Evolutionary conservation across 2,888 invertebrate species (phyloP).

Genomic region (Pasiphila rectangulata): DNA sequence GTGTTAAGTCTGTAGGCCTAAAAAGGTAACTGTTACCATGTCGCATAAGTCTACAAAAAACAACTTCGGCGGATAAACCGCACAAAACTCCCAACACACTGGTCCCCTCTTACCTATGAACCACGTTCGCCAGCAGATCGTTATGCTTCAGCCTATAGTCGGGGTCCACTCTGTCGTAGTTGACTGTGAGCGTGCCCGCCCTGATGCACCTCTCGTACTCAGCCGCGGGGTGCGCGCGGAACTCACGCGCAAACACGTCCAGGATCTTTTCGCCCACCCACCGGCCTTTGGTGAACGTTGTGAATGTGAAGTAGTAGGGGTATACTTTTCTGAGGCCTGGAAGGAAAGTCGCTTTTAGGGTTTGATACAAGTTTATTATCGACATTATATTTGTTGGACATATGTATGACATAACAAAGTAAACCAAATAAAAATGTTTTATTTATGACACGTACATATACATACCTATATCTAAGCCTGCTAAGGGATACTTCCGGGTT

Average conservation of each 20-base stretch:
- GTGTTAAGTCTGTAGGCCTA: too few species aligned
- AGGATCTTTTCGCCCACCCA: conserved; percentile 97
- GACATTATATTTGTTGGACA: too few species aligned
- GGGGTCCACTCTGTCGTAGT: conserved; percentile 94
- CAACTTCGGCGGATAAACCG: too few species aligned
- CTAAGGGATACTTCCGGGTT: too few species aligned
- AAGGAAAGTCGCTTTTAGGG: conserved; percentile 25
- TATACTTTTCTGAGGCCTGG: conserved; percentile 96
- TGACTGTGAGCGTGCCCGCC: conserved; percentile 95
- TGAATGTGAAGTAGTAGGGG: conserved; percentile 98
- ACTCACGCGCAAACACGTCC: conserved; percentile 96
- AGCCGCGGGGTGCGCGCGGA: conserved; percentile 95
- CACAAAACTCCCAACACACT: too few species aligned
- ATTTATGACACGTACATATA: too few species aligned
- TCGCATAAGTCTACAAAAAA: too few species aligned
- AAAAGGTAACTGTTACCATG: too few species aligned
- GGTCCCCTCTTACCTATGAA: conserved; percentile 95
- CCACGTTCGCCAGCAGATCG: conserved; percentile 94
- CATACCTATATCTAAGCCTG: too few species aligned
- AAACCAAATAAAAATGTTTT: too few species aligned
- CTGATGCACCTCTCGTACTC: conserved; percentile 95
- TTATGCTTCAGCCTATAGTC: conserved; percentile 96
- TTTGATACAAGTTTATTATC: too few species aligned
- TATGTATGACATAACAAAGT: too few species aligned
- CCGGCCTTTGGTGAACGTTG: conserved; percentile 96